A percentile compares a stretch with the other conserved stretches of the same genome.
Evolutionary conservation across 2,888 invertebrate species (phyloP).

Genomic region (Exocentrus adspersus): DNA sequence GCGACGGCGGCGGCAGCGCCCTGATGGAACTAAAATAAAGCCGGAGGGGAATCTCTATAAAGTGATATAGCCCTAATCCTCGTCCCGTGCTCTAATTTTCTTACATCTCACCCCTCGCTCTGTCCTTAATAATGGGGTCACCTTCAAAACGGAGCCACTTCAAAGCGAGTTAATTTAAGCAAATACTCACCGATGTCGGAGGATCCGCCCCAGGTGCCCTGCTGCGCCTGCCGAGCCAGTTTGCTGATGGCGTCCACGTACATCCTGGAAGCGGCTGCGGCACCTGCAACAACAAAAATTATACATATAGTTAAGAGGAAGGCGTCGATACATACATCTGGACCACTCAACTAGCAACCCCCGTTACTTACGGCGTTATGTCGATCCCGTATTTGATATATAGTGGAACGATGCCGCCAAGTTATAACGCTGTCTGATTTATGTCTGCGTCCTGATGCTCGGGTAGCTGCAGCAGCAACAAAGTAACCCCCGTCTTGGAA

Average conservation of each 20-base stretch:
- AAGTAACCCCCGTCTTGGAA: not conserved
- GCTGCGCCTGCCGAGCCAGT: constrained; percentile 88
- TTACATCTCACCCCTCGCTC: no score
- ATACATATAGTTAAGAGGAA: no score
- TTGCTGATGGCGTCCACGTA: constrained; percentile 91
- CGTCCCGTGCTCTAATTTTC: no score
- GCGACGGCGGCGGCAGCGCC: not conserved
- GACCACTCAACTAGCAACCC: no score
- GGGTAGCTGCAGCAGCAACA: not conserved
- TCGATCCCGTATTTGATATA: constrained; percentile 15
- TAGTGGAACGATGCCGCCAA: not conserved
- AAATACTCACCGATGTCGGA: constrained; percentile 89
- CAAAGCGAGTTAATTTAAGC: no score
- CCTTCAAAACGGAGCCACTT: no score
- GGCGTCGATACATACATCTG: no score
- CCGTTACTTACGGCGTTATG: constrained; percentile 31
- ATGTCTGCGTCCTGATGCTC: not conserved
- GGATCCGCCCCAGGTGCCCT: constrained; percentile 89
- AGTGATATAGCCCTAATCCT: no score
- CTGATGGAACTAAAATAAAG: not conserved
- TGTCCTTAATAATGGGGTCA: no score
- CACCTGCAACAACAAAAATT: constrained; percentile 70
- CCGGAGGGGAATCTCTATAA: not conserved
- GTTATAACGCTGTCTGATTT: not conserved
- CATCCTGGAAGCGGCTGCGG: constrained; percentile 86